Evolutionary conservation across 92 coral and sea anemone species (phyloP), one percentile per base, ranked within the genome.

Genomic region (Palythoa heliodiscus): DNA sequence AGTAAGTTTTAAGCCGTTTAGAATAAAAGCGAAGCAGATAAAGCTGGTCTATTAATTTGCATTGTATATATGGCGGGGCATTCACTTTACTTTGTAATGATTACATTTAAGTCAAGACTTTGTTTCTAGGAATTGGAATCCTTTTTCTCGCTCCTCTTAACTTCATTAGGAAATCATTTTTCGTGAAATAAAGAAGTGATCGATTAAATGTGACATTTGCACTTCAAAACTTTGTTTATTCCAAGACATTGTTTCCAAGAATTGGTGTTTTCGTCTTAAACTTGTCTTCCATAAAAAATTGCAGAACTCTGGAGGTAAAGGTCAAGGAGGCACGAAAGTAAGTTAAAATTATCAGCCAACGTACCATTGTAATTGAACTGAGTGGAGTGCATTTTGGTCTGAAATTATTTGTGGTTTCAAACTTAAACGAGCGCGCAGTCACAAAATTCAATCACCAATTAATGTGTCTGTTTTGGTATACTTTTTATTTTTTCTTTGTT

Each of bases 271-370:
- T 38, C 82, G 35, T 77, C 69, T 54, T 77, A 69, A 77, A 72
- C 68, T 17, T 57, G 29, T 77, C 82, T 77, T 77, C 82, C 58
- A 77, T 77, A 39, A 77, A 77, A 77, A 77, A 54, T 77, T 77
- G 82, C 82, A 77, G 82, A 77, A 77, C 54, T 77, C 82, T 57
- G 82, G 82, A 77, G 82, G 69, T 77, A 77, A 77, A 77, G 82
- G 82, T 57, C 82, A 77, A 77, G 82, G 82, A 63, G 82, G 82
- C 82, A 77, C 82, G 15, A 77, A 77, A 77, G 82, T 77, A 77
- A 77, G 82, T 77, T 55, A 57, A 15, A 39, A 48, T 10, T n/a
- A 39, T 35, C 76, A 50, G 76, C 53, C 25, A 58, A 58, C 20
- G 12, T 58, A 58, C 50, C 3, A 5, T 43, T 43, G 50, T 43